Percentiles rank a stretch among this genome's conserved stretches.
phyloP scores from a whole-genome alignment of 1,140 invertebrate genomes.

The Drosophila parabipectinata region DNA sequence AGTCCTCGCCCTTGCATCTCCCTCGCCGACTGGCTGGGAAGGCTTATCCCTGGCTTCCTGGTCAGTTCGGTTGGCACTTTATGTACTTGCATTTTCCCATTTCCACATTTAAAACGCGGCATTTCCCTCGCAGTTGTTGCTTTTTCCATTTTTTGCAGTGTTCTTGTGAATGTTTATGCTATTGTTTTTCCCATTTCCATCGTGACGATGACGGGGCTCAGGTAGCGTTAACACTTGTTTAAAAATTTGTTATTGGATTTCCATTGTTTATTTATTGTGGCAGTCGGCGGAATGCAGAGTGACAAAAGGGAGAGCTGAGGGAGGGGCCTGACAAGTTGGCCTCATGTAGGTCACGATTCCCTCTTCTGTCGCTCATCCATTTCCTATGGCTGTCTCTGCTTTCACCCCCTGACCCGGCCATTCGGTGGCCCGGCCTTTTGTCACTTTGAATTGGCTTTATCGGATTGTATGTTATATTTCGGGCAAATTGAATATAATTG shows the following conservation, averaged over 20 bases:
- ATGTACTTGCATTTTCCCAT: slow-evolving; percentile 64
- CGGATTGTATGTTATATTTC: slow-evolving; percentile 74
- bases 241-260: slow-evolving; percentile 79
- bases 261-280: slow-evolving; percentile 65
- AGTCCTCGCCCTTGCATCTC: background rate
- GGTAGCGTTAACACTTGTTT: slow-evolving; percentile 80
- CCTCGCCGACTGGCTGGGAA: slow-evolving; percentile 1
- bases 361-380: background rate
- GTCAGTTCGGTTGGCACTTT: slow-evolving; percentile 41
- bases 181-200: slow-evolving; percentile 37
- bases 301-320: background rate
- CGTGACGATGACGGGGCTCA: slow-evolving; percentile 51
- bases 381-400: background rate
- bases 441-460: slow-evolving; percentile 75
- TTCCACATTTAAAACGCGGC: slow-evolving; percentile 54
- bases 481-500: slow-evolving; percentile 81
- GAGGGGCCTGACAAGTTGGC: slow-evolving; percentile 26
- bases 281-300: slow-evolving; percentile 3
- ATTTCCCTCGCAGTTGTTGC: slow-evolving; percentile 14
- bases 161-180: slow-evolving; percentile 14
- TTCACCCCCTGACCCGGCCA: background rate
- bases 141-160: slow-evolving; percentile 1
- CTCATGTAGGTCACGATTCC: slow-evolving; percentile 39
- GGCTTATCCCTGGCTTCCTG: slow-evolving; percentile 57
- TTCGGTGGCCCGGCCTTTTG: slow-evolving; percentile 37